Evolutionary conservation across 2,888 invertebrate genomes (phyloP).

Genomic region (Portevinia maculata): DNA sequence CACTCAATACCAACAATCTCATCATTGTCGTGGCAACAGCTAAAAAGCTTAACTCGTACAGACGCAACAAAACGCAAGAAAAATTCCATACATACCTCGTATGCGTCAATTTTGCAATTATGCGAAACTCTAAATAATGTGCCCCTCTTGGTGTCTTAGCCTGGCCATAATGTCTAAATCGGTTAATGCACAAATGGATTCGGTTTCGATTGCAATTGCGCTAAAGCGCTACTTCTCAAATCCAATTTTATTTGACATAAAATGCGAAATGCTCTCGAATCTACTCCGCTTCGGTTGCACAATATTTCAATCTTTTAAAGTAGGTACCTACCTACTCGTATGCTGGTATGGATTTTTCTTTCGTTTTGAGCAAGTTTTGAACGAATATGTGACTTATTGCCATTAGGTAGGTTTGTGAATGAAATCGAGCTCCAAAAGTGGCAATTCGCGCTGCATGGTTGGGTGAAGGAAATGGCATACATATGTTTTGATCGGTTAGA

Average conservation of each 20-base stretch:
- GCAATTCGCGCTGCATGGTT: constrained; percentile 16
- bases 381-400: constrained; percentile 6
- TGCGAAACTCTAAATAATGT: neutral
- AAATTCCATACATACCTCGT: constrained; percentile 18
- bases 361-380: constrained; percentile 7
- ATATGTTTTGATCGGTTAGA: constrained; percentile 7
- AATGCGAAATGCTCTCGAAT: constrained; percentile 47
- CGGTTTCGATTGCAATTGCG: constrained; percentile 54
- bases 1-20: constrained; percentile 23
- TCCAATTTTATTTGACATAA: constrained; percentile 47
- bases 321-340: no score
- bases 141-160: neutral
- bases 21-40: constrained; percentile 5
- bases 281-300: constrained; percentile 27
- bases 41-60: neutral
- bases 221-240: constrained; percentile 39
- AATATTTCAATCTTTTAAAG: neutral
- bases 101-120: constrained; percentile 35
- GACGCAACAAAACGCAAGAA: neutral
- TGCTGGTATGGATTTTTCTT: constrained; percentile 8
- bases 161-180: constrained; percentile 29
- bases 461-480: constrained; percentile 38
- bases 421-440: constrained; percentile 48
- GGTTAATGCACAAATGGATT: constrained; percentile 41
- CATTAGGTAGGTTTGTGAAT: constrained; percentile 34